phyloP scores from a whole-genome alignment of 2,888 invertebrate species.

The Microctonus hyperodae region DNA sequence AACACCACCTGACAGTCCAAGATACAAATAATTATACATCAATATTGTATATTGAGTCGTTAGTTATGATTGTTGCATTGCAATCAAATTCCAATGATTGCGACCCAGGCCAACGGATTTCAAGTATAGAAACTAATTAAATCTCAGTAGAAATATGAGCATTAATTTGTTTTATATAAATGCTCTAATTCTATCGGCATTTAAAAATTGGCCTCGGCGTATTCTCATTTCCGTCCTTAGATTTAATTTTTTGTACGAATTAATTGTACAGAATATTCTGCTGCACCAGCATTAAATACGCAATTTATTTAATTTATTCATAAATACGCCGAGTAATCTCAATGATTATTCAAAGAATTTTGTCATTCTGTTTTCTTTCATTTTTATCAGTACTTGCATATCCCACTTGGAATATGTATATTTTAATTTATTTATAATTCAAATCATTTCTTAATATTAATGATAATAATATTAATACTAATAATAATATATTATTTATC shows the following conservation, averaged over 20 bases:
- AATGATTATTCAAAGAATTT: background rate
- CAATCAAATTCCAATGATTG: conserved; percentile 10
- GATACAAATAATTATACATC: conserved; percentile 54
- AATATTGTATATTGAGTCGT: conserved; percentile 12
- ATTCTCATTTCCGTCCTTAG: conserved; percentile 62
- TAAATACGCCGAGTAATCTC: background rate
- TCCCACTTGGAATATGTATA: background rate
- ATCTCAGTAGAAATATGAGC: background rate
- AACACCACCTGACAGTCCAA: conserved; percentile 61
- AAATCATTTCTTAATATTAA: background rate
- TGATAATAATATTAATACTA: background rate
- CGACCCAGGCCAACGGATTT: conserved; percentile 13
- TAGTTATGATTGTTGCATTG: background rate
- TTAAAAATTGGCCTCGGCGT: conserved; percentile 47
- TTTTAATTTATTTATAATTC: background rate
- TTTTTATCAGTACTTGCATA: background rate
- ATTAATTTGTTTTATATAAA: background rate
- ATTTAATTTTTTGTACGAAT: conserved; percentile 60
- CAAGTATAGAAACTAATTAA: background rate
- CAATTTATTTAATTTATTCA: conserved; percentile 11
- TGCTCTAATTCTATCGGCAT: background rate
- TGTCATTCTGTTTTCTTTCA: background rate
- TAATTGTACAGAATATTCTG: conserved; percentile 38
- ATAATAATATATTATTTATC: background rate
- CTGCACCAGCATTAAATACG: background rate